Evolutionary conservation across 2,888 invertebrate species (phyloP).

Genomic region (Harpagoxenus sublaevis): DNA sequence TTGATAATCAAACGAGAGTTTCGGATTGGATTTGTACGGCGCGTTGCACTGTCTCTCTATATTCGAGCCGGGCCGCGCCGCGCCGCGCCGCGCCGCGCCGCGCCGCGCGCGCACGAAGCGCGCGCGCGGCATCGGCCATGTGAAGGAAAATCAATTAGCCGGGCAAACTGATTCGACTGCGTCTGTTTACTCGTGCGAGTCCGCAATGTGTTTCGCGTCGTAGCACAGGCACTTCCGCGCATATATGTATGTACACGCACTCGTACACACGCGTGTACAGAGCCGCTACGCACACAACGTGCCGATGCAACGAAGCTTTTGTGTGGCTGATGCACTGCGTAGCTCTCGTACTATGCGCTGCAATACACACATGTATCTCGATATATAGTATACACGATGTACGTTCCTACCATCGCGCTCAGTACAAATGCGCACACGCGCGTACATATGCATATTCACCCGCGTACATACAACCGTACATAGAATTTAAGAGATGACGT

Average conservation of each 20-base stretch:
- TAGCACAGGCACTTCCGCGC: constrained; percentile 37
- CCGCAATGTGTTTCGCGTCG: constrained; percentile 69
- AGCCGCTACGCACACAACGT: constrained; percentile 21
- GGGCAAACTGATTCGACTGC: constrained; percentile 75
- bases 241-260: constrained; percentile 62
- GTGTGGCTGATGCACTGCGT: constrained; percentile 63
- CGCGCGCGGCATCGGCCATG: constrained; percentile 65
- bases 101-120: constrained; percentile 52
- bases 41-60: constrained; percentile 61
- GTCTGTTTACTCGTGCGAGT: constrained; percentile 72
- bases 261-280: constrained; percentile 48
- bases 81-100: constrained; percentile 22
- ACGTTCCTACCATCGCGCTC: not conserved
- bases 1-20: constrained; percentile 75
- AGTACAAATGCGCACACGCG: constrained; percentile 14
- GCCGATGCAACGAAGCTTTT: constrained; percentile 47
- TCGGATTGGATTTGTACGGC: constrained; percentile 73
- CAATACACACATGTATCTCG: constrained; percentile 13
- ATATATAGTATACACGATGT: not conserved
- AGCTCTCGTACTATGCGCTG: constrained; percentile 37
- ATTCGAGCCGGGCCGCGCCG: constrained; percentile 25
- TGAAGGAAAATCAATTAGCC: constrained; percentile 81
- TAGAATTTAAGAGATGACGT: constrained; percentile 45
- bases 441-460: not conserved
- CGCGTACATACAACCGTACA: not conserved